Evolutionary conservation across 2,113 vertebrate species (phyloP).

Genomic region (Columbina picui): DNA sequence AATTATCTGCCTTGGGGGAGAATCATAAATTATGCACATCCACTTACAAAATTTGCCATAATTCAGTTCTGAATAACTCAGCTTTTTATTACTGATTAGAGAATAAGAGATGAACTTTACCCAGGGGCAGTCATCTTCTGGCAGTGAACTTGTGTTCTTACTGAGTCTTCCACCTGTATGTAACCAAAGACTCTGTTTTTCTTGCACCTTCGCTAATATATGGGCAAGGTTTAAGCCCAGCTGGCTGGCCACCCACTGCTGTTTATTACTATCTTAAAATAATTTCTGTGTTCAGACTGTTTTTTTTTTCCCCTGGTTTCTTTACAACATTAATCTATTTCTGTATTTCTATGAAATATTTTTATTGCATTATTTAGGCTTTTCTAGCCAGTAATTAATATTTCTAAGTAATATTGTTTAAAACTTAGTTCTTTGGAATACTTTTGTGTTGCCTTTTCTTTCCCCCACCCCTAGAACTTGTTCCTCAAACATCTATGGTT

Average conservation of each 20-base stretch:
- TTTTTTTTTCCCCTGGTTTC: not conserved
- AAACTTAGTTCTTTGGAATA: not conserved
- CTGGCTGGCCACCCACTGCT: not conserved
- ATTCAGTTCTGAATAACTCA: not conserved
- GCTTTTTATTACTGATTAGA: not conserved
- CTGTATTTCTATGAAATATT: not conserved
- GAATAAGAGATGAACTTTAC: not conserved
- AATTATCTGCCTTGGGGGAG: not conserved
- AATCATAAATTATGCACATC: not conserved
- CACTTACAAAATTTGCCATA: not conserved
- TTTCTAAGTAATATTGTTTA: not conserved
- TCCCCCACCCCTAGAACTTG: fast-evolving
- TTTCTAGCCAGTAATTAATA: not conserved
- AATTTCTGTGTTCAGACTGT: not conserved
- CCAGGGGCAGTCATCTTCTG: not conserved
- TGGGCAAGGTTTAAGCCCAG: not conserved
- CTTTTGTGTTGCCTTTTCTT: not conserved
- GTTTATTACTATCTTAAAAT: not conserved
- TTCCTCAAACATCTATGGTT: not conserved
- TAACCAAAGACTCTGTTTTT: not conserved
- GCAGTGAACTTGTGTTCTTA: not conserved
- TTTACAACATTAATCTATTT: not conserved
- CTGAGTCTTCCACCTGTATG: not conserved
- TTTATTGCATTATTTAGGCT: not conserved
- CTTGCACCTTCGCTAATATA: not conserved